These are phyloP conservation scores for Pelosia muscerda DNA, from an alignment of 2,888 invertebrate genomes.

Conservation along the genomic window DNA sequence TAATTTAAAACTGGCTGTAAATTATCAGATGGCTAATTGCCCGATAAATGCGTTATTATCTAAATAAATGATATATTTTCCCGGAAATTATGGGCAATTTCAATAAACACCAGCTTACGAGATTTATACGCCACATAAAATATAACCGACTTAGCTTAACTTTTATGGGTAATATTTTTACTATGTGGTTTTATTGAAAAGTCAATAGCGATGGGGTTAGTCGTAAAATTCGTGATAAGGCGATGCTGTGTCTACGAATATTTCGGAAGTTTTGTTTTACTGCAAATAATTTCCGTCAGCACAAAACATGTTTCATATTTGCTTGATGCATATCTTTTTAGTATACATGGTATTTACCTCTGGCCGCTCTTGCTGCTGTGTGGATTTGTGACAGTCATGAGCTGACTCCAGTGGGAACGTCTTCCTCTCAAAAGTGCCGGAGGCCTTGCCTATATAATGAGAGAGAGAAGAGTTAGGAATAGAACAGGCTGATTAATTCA, in stretches of 20 bases:
- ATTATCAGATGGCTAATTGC: no score
- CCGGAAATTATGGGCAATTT: conserved; percentile 7
- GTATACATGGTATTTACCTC: no score
- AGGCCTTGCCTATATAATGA: background rate
- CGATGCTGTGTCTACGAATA: conserved; percentile 7
- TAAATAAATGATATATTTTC: background rate
- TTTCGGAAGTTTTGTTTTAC: background rate
- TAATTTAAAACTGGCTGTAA: no score
- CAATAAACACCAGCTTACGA: conserved; percentile 12
- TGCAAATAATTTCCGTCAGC: background rate
- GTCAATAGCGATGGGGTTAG: conserved; percentile 18
- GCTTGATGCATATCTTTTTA: background rate
- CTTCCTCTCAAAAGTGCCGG: no score
- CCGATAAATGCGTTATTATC: no score
- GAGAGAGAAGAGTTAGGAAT: background rate
- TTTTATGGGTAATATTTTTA: conserved; percentile 44
- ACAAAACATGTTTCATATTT: background rate
- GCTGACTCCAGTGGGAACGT: no score
- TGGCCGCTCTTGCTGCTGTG: no score
- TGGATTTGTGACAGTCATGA: no score
- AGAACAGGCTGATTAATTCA: background rate
- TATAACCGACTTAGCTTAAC: conserved; percentile 19
- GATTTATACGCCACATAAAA: conserved; percentile 13
- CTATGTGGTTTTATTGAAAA: conserved; percentile 41
- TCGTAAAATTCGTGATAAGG: conserved; percentile 32